Evolutionary conservation across 2,113 vertebrate genomes (phyloP).

Genomic region (Rostratula benghalensis): DNA sequence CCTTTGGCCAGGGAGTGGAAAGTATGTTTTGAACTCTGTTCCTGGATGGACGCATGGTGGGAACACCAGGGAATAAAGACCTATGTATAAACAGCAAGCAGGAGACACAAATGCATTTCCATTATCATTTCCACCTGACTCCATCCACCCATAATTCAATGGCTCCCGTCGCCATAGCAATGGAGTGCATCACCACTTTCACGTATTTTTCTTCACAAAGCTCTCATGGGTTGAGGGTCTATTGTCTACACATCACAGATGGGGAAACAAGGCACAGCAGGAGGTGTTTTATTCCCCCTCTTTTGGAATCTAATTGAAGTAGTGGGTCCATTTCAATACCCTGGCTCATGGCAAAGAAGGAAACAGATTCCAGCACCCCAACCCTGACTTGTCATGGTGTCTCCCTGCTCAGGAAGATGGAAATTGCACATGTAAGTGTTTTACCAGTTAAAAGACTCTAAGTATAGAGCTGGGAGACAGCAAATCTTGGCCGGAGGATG

Average conservation of each 20-base stretch:
- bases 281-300: background rate
- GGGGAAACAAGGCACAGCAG: background rate
- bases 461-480: background rate
- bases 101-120: background rate
- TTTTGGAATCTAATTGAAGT: background rate
- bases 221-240: background rate
- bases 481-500: background rate
- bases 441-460: background rate
- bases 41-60: rapidly evolving
- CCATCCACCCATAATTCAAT: slow-evolving; percentile 2
- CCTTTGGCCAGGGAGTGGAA: background rate
- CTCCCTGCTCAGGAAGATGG: background rate
- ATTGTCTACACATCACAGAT: background rate
- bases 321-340: background rate
- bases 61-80: background rate
- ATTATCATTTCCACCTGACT: background rate
- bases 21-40: background rate
- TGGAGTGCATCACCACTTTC: background rate
- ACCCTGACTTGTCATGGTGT: background rate
- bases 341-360: background rate
- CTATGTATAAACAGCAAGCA: rapidly evolving
- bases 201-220: background rate
- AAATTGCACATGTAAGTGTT: background rate
- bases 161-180: slow-evolving; percentile 16
- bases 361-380: background rate